A percentile compares a stretch with the other conserved stretches of the same genome.
Evolutionary conservation across 2,113 vertebrate species (phyloP).

Genomic region (Bolborhynchus lineola): DNA sequence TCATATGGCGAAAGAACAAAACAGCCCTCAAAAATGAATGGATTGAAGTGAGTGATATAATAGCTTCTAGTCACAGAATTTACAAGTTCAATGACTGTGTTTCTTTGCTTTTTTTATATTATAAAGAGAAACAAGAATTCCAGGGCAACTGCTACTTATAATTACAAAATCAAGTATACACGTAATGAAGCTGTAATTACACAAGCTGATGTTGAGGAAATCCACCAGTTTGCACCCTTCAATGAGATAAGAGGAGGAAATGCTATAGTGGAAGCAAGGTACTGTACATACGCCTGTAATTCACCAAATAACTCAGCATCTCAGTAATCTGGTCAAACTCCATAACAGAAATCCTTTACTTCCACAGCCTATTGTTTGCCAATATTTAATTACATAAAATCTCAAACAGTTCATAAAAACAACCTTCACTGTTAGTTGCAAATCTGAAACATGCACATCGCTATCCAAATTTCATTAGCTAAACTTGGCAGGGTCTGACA

Average conservation of each 20-base stretch:
- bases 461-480: slow-evolving; percentile 47
- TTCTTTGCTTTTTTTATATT: neutral
- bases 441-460: slow-evolving; percentile 48
- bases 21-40: neutral
- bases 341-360: neutral
- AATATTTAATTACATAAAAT: slow-evolving; percentile 41
- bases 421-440: neutral
- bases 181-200: slow-evolving; percentile 38
- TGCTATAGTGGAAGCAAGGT: slow-evolving; percentile 64
- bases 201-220: slow-evolving; percentile 55
- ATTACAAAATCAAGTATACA: slow-evolving; percentile 60
- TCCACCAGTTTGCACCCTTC: slow-evolving; percentile 68
- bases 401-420: slow-evolving; percentile 38
- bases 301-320: neutral
- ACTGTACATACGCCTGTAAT: neutral
- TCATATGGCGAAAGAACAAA: neutral
- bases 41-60: neutral
- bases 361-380: neutral
- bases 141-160: slow-evolving; percentile 47
- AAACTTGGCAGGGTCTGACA: slow-evolving; percentile 38
- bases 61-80: neutral
- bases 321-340: neutral
- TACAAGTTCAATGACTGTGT: neutral
- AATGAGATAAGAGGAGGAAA: slow-evolving; percentile 58
- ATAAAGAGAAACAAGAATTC: slow-evolving; percentile 66